A percentile compares a stretch with the other conserved stretches of the same genome.
These are phyloP conservation scores for Lamprotornis superbus DNA, from an alignment of 2,113 vertebrate genomes.

Conservation along the genomic window DNA sequence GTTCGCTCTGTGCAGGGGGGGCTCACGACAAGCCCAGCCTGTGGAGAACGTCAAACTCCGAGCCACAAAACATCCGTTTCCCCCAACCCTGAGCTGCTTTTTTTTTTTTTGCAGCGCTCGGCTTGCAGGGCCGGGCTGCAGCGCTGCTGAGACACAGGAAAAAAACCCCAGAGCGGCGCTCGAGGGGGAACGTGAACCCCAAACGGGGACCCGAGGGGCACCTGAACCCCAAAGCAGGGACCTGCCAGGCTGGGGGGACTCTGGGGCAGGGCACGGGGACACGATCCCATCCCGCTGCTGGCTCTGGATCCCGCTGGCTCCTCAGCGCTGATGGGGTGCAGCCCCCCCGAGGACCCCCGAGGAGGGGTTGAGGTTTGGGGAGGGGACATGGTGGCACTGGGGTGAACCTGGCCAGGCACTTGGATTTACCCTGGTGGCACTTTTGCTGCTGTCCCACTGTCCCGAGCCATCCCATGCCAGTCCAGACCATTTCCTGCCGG, in stretches of 20 bases:
- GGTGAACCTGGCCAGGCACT: rapidly evolving
- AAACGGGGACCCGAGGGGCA: rapidly evolving
- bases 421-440: neutral
- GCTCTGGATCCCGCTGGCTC: rapidly evolving
- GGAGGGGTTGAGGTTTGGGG: rapidly evolving
- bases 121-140: neutral
- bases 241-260: rapidly evolving
- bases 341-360: rapidly evolving
- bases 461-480: rapidly evolving
- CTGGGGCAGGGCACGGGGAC: neutral
- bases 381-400: neutral
- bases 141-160: neutral
- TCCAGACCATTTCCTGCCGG: rapidly evolving
- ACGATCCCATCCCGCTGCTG: rapidly evolving
- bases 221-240: rapidly evolving
- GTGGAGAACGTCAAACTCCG: rapidly evolving
- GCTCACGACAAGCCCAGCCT: neutral
- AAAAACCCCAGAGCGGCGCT: neutral
- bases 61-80: constrained; percentile 41
- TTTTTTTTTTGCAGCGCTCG: neutral
- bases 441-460: neutral
- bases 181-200: rapidly evolving
- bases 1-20: neutral
- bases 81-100: neutral
- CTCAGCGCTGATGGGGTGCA: rapidly evolving